Percentiles rank a stretch among this genome's conserved stretches.
These are phyloP conservation scores for Laterallus jamaicensis DNA, from an alignment of 2,113 vertebrate species.

Conservation along the genomic window DNA sequence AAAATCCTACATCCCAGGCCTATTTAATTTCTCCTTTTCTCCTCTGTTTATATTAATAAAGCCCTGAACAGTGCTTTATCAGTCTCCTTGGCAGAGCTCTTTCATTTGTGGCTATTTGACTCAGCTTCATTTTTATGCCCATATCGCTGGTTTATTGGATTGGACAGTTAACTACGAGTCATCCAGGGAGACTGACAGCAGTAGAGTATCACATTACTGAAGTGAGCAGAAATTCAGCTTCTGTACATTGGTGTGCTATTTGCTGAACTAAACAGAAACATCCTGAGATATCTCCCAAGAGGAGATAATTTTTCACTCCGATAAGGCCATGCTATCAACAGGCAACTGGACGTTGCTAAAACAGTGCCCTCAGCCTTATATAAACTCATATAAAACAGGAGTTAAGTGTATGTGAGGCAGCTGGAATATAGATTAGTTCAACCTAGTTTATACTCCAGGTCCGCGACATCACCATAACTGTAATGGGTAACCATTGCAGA, in stretches of 20 bases:
- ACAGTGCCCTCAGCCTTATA: background rate
- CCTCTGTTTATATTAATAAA: background rate
- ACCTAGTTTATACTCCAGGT: background rate
- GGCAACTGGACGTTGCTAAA: background rate
- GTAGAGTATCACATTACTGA: conserved; percentile 34
- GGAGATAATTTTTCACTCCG: background rate
- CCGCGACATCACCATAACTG: background rate
- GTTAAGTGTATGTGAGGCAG: background rate
- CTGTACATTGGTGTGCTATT: background rate
- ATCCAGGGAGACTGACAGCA: conserved; percentile 6
- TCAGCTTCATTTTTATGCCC: conserved; percentile 37
- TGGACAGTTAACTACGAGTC: conserved; percentile 32
- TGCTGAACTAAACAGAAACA: conserved; percentile 42
- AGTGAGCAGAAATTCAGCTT: conserved; percentile 22
- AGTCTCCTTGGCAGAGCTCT: background rate
- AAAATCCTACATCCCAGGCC: background rate
- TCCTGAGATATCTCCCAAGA: conserved; percentile 24
- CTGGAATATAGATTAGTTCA: background rate
- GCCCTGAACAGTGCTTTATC: background rate
- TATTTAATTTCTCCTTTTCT: background rate
- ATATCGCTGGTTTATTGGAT: conserved; percentile 13
- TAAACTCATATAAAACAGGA: conserved; percentile 10
- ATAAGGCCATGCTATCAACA: background rate
- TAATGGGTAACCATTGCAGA: background rate
- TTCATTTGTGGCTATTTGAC: conserved; percentile 7